Base-by-base conservation (phyloP, 2,888 invertebrate species). In the Schrankia costaestrigalis region DNA sequence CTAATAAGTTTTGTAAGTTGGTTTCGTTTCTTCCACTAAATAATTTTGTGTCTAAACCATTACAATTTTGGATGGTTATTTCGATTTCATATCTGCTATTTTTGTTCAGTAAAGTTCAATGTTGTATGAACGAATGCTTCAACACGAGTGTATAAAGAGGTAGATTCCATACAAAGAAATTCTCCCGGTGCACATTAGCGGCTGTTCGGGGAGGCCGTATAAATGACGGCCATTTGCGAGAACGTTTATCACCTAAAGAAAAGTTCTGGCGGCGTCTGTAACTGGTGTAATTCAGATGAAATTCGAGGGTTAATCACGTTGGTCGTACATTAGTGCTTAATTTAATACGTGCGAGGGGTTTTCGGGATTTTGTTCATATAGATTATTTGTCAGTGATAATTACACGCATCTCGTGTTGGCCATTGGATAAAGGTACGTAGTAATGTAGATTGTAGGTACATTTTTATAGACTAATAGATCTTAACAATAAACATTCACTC, bases 221-320 rank as follows among this genome's bases (percentile, higher is more conserved):
- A 82, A 84, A 82, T 83, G 83, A 72, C 71, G 70, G 81, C 76
- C 81, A 84, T 84, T 83, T 84, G 80, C 69, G 79, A 77, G 74
- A 75, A 61, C 82, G 81, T 83, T 82, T 81, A 83, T 84, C 83
- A 83, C 82, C 74, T 75, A 81, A 81, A 83, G 81, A 84, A 85
- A 84, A 81, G 82, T 83, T 81, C 77, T 68, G 74, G 74, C 70
- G 79, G 77, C 78, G 77, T 71, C 69, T 72, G 70, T 68, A 78
- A 79, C 80, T 75, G 79, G 66, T 70, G 79, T 77, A 81, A 82
- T 81, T 80, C 72, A 54, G 60, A 63, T 67, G 69, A 76, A 77
- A 71, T 75, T 71, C 71, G 72, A 71, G 78, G 78, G 80, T 81
- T 83, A 78, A 80, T 81, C 79, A 76, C 75, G 68, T 56, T 61